Evolutionary conservation across 2,797 vertebrate species (phyloP).

Genomic region (Columba guinea): DNA sequence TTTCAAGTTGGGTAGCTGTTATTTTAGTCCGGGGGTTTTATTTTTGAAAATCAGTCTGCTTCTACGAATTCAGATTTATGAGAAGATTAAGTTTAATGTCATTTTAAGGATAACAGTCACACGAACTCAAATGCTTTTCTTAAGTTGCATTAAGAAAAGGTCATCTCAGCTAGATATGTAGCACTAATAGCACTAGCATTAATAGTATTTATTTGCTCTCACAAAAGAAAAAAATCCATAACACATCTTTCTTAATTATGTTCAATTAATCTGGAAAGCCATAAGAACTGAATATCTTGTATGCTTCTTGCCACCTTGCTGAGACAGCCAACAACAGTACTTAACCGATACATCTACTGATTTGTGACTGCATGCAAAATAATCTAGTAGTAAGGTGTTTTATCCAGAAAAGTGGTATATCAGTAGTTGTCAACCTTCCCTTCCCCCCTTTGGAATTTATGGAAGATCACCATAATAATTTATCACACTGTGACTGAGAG

Average conservation of each 20-base stretch:
- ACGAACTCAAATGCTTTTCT: not conserved
- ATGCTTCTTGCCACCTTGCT: not conserved
- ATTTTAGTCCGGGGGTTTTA: not conserved
- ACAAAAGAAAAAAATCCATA: not conserved
- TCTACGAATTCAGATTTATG: not conserved
- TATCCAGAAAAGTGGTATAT: not conserved
- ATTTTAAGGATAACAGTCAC: not conserved
- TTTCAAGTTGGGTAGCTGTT: fast-evolving
- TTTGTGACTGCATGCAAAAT: not conserved
- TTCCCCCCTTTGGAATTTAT: not conserved
- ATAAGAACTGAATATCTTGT: fast-evolving
- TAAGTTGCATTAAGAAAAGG: not conserved
- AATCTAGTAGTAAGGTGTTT: not conserved
- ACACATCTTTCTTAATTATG: not conserved
- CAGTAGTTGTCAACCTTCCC: not conserved
- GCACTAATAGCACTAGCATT: not conserved
- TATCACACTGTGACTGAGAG: not conserved
- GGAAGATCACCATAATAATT: constrained; percentile 20
- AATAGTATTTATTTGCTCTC: not conserved
- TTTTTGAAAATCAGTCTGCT: not conserved
- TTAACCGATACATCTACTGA: not conserved
- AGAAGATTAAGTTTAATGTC: not conserved
- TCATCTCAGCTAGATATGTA: not conserved
- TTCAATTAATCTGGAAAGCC: not conserved
- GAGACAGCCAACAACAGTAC: not conserved